Conservation (phyloP, 2,797 vertebrate species). For the Cyprinodon diabolis region DNA sequence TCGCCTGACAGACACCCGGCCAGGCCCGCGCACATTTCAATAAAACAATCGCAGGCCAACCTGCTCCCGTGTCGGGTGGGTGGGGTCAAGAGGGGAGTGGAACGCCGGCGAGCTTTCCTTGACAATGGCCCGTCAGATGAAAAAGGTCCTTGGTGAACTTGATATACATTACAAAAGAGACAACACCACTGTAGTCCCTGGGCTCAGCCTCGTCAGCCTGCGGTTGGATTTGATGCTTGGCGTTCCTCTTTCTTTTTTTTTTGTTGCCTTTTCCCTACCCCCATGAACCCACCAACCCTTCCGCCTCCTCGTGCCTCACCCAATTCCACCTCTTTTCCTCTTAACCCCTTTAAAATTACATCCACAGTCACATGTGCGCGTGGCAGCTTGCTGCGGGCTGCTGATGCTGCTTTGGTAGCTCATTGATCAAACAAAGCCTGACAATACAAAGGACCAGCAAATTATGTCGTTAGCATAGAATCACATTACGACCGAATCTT, state of each 20-base stretch:
- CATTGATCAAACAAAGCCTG: slow-evolving; percentile 1
- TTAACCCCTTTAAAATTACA: slow-evolving; percentile 49
- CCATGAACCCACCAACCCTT: slow-evolving; percentile 9
- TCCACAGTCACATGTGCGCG: slow-evolving; percentile 33
- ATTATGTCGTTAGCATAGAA: neutral
- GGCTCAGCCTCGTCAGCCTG: slow-evolving; percentile 46
- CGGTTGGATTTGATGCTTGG: slow-evolving; percentile 80
- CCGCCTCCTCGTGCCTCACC: slow-evolving; percentile 24
- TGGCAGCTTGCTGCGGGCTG: slow-evolving; percentile 52
- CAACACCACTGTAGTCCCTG: slow-evolving; percentile 61
- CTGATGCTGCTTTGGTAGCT: slow-evolving; percentile 8
- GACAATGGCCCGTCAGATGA: slow-evolving; percentile 84
- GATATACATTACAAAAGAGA: slow-evolving; percentile 89
- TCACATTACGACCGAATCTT: neutral
- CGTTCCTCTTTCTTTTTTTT: slow-evolving; percentile 70
- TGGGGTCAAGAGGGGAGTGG: slow-evolving; percentile 63
- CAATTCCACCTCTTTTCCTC: slow-evolving; percentile 17
- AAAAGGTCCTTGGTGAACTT: slow-evolving; percentile 78
- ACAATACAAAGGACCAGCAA: neutral
- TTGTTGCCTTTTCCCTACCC: slow-evolving; percentile 30
- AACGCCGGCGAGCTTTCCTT: slow-evolving; percentile 53
- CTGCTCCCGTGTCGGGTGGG: slow-evolving; percentile 79
- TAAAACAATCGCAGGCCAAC: slow-evolving; percentile 86
- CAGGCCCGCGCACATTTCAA: slow-evolving; percentile 81
- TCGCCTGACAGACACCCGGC: slow-evolving; percentile 81